Conservation (phyloP, 2,888 invertebrate genomes). For the Dorcus hopei region DNA sequence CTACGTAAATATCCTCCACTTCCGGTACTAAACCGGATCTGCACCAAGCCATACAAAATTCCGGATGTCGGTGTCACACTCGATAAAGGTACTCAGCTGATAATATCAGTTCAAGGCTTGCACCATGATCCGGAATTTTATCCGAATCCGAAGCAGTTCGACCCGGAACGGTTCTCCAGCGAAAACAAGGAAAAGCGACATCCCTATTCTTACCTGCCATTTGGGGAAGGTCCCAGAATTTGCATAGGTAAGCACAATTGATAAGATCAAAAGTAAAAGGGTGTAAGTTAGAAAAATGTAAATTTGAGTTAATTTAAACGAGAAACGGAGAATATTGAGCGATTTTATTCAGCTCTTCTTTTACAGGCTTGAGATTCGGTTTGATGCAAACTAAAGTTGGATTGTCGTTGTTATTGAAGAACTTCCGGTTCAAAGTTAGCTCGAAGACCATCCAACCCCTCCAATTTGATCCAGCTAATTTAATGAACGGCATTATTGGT, state of each 20-base stretch:
- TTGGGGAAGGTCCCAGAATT: slow-evolving; percentile 57
- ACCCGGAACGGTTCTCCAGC: slow-evolving; percentile 57
- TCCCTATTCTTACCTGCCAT: slow-evolving; percentile 53
- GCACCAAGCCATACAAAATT: slow-evolving; percentile 52
- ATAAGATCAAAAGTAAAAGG: neutral
- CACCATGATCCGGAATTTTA: slow-evolving; percentile 58
- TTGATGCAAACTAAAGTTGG: slow-evolving; percentile 56
- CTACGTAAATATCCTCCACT: slow-evolving; percentile 59
- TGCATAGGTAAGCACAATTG: slow-evolving; percentile 50
- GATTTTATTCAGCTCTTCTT: neutral
- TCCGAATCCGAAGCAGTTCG: slow-evolving; percentile 55
- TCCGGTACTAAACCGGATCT: slow-evolving; percentile 52
- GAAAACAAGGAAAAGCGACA: slow-evolving; percentile 48
- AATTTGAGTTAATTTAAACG: too few species aligned
- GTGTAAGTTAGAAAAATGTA: too few species aligned
- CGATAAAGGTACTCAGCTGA: slow-evolving; percentile 52
- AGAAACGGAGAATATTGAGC: too few species aligned
- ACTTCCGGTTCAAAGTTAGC: slow-evolving; percentile 41
- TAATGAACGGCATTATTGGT: slow-evolving; percentile 42
- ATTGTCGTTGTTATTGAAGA: slow-evolving; percentile 49
- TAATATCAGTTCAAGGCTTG: slow-evolving; percentile 56
- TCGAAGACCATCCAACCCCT: slow-evolving; percentile 41
- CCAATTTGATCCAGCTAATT: slow-evolving; percentile 45
- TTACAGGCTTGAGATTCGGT: slow-evolving; percentile 54
- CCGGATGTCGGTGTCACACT: slow-evolving; percentile 51